Evolutionary conservation across 2,888 invertebrate species (phyloP).

Genomic region (Eumacrocentrus americanus): DNA sequence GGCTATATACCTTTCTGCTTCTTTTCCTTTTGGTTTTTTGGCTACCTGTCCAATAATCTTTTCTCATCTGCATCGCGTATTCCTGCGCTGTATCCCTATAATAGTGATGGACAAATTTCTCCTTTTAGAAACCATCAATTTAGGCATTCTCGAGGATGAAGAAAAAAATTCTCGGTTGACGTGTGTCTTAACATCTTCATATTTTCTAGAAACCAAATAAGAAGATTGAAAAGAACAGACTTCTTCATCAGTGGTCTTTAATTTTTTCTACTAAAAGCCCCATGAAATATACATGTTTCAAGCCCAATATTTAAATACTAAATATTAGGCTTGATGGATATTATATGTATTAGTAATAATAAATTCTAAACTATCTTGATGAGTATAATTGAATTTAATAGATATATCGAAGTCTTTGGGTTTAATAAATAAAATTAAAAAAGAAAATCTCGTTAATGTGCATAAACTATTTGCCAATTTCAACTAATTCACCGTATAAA

Average conservation of each 20-base stretch:
- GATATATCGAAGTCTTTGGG: not conserved
- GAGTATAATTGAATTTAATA: not conserved
- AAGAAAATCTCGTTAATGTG: not conserved
- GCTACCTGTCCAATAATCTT: not conserved
- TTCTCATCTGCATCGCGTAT: not conserved
- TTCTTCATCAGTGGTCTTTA: not conserved
- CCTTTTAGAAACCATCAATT: conserved; percentile 2
- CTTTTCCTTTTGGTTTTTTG: not conserved
- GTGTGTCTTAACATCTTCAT: not conserved
- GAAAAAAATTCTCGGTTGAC: not conserved
- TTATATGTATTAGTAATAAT: too few species aligned
- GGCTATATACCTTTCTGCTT: not conserved
- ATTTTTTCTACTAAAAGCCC: not conserved
- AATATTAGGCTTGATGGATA: too few species aligned
- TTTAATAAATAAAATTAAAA: too few species aligned
- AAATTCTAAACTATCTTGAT: not conserved
- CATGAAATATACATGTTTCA: not conserved
- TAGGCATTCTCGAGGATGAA: not conserved
- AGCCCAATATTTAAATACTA: too few species aligned
- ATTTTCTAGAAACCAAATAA: not conserved
- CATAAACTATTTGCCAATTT: too few species aligned
- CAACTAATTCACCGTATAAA: too few species aligned
- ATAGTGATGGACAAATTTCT: not conserved
- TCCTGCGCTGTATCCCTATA: too few species aligned
- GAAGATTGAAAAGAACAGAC: not conserved